These are phyloP conservation scores for Pantherophis alleghaniensis DNA, from an alignment of 2,797 vertebrate species.

Conservation along the genomic window DNA sequence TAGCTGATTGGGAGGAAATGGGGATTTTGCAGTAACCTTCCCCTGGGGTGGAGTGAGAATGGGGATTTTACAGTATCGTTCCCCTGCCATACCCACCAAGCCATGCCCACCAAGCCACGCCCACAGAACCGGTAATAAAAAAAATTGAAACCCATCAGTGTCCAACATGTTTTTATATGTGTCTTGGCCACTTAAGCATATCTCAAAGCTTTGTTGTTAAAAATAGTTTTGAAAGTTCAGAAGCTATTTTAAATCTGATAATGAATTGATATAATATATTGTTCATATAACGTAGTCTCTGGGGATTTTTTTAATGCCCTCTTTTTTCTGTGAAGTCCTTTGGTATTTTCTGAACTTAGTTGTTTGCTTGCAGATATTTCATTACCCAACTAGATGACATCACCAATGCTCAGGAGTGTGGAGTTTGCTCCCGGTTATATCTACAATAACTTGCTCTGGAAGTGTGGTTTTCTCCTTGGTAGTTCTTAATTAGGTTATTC, in stretches of 20 bases:
- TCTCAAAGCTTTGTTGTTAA: not conserved
- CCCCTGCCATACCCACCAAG: no score
- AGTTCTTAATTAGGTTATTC: not conserved
- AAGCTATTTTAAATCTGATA: no score
- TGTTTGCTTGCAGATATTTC: not conserved
- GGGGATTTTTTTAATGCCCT: not conserved
- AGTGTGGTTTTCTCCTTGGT: not conserved
- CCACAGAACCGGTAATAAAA: no score
- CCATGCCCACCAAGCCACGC: no score
- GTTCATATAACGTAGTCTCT: not conserved
- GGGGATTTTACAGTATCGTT: no score
- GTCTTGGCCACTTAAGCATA: not conserved
- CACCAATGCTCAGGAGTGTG: not conserved
- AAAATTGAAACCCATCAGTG: no score
- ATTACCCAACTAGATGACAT: not conserved
- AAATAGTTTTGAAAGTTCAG: not conserved
- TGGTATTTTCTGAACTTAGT: not conserved
- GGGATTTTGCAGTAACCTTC: no score
- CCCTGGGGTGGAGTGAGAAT: no score
- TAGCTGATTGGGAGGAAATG: no score
- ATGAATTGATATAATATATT: not conserved
- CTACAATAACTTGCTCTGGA: not conserved
- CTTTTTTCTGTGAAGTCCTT: not conserved
- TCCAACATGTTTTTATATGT: not conserved
- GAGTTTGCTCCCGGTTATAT: not conserved